phyloP scores from a whole-genome alignment of 2,113 vertebrate species.

The Illadopsis cleaveri region DNA sequence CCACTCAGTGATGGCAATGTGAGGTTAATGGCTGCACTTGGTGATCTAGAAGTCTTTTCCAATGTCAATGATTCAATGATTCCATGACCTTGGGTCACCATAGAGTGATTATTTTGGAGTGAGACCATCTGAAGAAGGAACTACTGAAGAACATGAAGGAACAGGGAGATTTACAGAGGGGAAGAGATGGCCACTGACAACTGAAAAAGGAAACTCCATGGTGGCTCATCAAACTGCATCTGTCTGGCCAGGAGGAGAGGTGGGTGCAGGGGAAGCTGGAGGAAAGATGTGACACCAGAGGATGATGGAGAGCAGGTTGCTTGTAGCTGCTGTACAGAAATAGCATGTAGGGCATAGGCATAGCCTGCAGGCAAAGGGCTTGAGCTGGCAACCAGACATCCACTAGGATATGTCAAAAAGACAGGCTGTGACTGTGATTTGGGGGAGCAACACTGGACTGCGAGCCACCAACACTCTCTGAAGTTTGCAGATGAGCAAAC shows the following conservation, averaged over 20 bases:
- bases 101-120: not conserved
- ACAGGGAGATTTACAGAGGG: not conserved
- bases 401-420: not conserved
- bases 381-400: not conserved
- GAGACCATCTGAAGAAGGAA: not conserved
- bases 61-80: too few relatives aligned
- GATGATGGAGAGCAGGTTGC: not conserved
- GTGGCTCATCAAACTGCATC: not conserved
- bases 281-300: not conserved
- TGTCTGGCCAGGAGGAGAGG: not conserved
- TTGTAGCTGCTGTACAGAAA: not conserved
- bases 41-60: not conserved
- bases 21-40: not conserved
- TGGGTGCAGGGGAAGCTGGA: not conserved
- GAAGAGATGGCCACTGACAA: not conserved
- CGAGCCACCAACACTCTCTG: not conserved
- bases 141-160: not conserved
- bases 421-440: not conserved
- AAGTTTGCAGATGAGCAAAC: not conserved
- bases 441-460: rapidly evolving
- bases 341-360: not conserved
- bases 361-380: not conserved
- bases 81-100: not conserved
- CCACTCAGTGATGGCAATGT: not conserved
- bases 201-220: not conserved